Evolutionary conservation across 2,888 invertebrate genomes (phyloP).

Genomic region (Tyria jacobaeae): DNA sequence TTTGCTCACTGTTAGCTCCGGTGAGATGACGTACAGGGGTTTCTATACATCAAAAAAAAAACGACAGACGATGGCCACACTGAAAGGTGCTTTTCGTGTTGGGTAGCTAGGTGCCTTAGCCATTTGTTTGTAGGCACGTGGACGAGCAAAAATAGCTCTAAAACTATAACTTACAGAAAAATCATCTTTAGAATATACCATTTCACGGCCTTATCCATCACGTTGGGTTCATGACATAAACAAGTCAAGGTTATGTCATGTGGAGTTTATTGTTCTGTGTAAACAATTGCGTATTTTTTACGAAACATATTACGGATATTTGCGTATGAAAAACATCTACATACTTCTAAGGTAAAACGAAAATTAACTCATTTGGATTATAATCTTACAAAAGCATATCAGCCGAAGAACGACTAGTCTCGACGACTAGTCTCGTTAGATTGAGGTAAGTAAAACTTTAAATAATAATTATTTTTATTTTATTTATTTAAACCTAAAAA

Average conservation of each 20-base stretch:
- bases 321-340: conserved; percentile 4
- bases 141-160: conserved; percentile 5
- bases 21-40: too few relatives aligned
- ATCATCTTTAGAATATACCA: conserved; percentile 1
- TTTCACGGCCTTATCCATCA: background rate
- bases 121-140: conserved; percentile 1
- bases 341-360: background rate
- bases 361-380: conserved; percentile 5
- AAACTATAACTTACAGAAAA: conserved; percentile 1
- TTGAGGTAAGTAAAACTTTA: too few relatives aligned
- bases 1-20: too few relatives aligned
- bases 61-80: too few relatives aligned
- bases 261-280: background rate
- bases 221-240: conserved; percentile 3
- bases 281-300: conserved; percentile 4
- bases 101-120: conserved; percentile 11
- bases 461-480: background rate
- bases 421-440: too few relatives aligned
- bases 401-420: too few relatives aligned
- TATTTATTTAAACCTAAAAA: too few relatives aligned
- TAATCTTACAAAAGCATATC: too few relatives aligned
- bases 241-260: too few relatives aligned
- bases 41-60: too few relatives aligned
- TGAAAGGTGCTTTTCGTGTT: background rate
- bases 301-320: background rate